Evolutionary conservation across 2,888 invertebrate genomes (phyloP), one percentile per base, ranked within the genome.

Genomic region (Nephrotoma flavescens): DNA sequence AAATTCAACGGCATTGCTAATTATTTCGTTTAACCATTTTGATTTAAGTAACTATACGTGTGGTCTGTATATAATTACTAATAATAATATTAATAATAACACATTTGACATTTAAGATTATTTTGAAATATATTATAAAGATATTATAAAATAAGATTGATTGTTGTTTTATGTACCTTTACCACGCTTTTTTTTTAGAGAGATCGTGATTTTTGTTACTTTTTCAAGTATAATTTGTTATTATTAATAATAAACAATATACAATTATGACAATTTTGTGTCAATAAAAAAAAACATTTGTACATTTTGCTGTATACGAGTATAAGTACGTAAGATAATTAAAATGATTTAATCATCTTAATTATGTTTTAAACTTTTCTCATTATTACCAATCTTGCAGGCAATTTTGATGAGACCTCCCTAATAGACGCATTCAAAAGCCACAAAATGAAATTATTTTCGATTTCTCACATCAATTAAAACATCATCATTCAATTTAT

Each of bases 391-490:
- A 71, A 71, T 7, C 31, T 71, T 31, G 71, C 31, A 31, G 31
- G 31, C 7, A 3, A 2, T 71, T 71, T 71, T 71, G 31, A 31
- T 31, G 31, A 71, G 71, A 71, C 71, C 71, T 71, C 71, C 71
- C 71, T 71, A 71, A 71, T 71, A 71, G 71, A 57, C 7, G 15
- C 12, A 52, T 15, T 15, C 52, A 71, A 71, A 71, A 71, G 11
- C 71, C 71, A 71, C 71, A 71, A 71, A 31, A 4, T 71, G 3
- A 11, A 31, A 31, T 71, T 71, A 71, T 71, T 71, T 71, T 71
- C 71, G 12, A 71, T 84, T 84, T 84, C 84, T 84, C 84, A 84
- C 84, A 84, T 84, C 84, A 84, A 84, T 84, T 84, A 84, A 84
- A 84, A 84, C 41, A 84, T 84, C 84, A 84, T 84, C 84, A 84